Conservation (phyloP, 1,140 invertebrate species). For the Branchinecta lynchi region DNA sequence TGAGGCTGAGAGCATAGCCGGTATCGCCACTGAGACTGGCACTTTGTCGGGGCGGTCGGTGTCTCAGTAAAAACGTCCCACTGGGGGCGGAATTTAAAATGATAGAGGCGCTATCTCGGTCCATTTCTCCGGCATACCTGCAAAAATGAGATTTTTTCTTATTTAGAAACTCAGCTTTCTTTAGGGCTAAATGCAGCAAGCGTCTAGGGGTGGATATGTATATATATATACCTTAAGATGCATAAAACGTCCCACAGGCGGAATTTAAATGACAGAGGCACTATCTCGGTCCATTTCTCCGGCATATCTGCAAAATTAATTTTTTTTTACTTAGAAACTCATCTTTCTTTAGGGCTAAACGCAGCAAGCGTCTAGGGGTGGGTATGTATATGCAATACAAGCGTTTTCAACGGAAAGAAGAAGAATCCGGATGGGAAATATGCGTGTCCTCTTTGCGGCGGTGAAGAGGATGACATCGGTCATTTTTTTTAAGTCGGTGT, state of each 20-base stretch:
- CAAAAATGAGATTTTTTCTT: slow-evolving; percentile 1
- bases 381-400: too few relatives aligned
- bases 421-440: too few relatives aligned
- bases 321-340: neutral
- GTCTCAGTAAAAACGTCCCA: slow-evolving; percentile 74
- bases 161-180: neutral
- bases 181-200: too few relatives aligned
- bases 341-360: too few relatives aligned
- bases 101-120: slow-evolving; percentile 57
- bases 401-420: too few relatives aligned
- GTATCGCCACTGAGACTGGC: slow-evolving; percentile 20
- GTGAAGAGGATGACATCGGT: too few relatives aligned
- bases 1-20: slow-evolving; percentile 71
- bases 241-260: too few relatives aligned
- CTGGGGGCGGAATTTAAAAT: slow-evolving; percentile 58
- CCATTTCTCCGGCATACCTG: slow-evolving; percentile 74
- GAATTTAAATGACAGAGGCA: slow-evolving; percentile 58
- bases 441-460: too few relatives aligned
- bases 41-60: slow-evolving; percentile 45
- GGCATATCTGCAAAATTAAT: slow-evolving; percentile 46
- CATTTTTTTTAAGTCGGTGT: too few relatives aligned
- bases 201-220: too few relatives aligned
- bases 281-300: slow-evolving; percentile 71
- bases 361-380: too few relatives aligned
- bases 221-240: too few relatives aligned